These are phyloP conservation scores for Philonicus albiceps DNA, from an alignment of 2,888 invertebrate species.

Conservation along the genomic window DNA sequence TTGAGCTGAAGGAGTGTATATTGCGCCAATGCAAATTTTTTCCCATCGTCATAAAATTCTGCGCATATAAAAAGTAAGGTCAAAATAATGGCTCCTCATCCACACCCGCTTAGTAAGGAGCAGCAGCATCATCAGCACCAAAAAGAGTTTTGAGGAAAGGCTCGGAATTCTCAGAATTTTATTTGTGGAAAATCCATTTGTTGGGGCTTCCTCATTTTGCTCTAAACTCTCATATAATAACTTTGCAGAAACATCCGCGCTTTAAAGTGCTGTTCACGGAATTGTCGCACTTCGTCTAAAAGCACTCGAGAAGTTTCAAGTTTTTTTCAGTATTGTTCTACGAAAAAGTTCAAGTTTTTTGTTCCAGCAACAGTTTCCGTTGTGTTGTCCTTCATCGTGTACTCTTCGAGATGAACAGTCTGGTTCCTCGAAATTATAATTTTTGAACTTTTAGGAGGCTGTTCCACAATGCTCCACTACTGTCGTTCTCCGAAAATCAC, in stretches of 20 bases:
- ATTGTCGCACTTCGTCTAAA: slow-evolving; percentile 23
- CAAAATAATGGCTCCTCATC: neutral
- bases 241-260: neutral
- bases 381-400: neutral
- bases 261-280: slow-evolving; percentile 19
- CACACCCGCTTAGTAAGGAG: neutral
- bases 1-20: neutral
- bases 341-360: slow-evolving; percentile 28
- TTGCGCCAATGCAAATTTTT: neutral
- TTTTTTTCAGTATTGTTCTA: neutral
- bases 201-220: neutral
- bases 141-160: neutral
- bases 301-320: slow-evolving; percentile 12
- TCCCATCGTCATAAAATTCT: neutral
- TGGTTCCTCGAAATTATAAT: neutral
- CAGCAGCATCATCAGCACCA: neutral
- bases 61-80: neutral
- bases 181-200: neutral
- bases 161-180: neutral
- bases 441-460: neutral
- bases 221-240: neutral
- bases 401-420: neutral
- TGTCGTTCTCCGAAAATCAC: neutral
- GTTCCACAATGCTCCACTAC: neutral
- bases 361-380: neutral